These are phyloP conservation scores for Malacoraja senta DNA, from an alignment of 2,797 vertebrate species.

Conservation along the genomic window DNA sequence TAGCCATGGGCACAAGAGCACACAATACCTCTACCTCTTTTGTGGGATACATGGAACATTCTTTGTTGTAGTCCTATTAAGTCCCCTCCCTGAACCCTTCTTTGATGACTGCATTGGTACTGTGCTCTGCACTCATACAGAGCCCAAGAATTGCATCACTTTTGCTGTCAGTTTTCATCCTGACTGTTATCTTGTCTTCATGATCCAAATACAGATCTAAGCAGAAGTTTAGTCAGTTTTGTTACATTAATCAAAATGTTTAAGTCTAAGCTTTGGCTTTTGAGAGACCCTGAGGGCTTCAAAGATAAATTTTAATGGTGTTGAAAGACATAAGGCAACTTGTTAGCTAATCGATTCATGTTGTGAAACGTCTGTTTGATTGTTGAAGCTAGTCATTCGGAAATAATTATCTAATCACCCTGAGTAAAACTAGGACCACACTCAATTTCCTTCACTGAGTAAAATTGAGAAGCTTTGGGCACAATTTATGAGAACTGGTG, in stretches of 20 bases:
- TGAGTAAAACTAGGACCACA: too few relatives aligned
- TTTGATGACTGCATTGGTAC: too few relatives aligned
- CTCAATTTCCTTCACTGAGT: not conserved
- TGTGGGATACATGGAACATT: too few relatives aligned
- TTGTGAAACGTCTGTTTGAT: not conserved
- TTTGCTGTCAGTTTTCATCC: too few relatives aligned
- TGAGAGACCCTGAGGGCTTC: not conserved
- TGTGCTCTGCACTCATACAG: too few relatives aligned
- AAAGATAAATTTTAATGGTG: not conserved
- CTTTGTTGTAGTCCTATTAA: too few relatives aligned
- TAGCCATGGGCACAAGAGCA: too few relatives aligned
- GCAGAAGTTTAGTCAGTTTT: not conserved
- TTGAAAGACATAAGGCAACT: not conserved
- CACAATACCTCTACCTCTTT: too few relatives aligned
- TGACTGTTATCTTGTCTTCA: too few relatives aligned
- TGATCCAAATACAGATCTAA: not conserved
- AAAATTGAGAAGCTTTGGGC: not conserved
- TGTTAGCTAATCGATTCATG: not conserved
- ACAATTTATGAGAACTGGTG: not conserved
- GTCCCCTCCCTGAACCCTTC: too few relatives aligned
- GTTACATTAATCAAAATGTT: not conserved
- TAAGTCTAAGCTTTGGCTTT: not conserved
- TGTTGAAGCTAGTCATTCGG: not conserved
- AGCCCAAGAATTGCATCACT: too few relatives aligned
- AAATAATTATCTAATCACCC: too few relatives aligned